Base-by-base conservation (phyloP, 2,113 vertebrate genomes). In the Catharus bicknelli region DNA sequence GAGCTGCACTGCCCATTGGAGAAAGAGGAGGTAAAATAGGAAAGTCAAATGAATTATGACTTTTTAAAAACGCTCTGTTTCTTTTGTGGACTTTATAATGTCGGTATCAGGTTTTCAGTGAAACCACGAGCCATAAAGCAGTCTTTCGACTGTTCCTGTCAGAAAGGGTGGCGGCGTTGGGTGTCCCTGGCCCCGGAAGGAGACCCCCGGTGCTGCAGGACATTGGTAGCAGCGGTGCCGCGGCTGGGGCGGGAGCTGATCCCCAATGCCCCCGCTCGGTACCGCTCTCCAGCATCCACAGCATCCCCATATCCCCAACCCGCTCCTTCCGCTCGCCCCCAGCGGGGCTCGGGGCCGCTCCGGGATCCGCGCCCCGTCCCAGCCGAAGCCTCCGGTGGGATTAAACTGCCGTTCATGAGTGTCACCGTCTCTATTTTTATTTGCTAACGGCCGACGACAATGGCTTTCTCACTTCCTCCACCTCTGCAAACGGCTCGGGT, bases 161-260 rank as follows among this genome's bases (percentile, higher is more conserved):
- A 13, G 15, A 16, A 30, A 32, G 21, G 8, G 43, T 2, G 50
- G 22, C 1, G 43, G 10, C 17, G 4, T 0, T 0, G 64, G 38
- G 4, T 3, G 59, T 16, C 6, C 40, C 34, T 1, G 67, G 26
- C 70, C 22, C 4, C 34, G 12, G 66, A 4, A 8, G 8, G 22
- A 22, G 18, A 4, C 22, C 17, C 13, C 36, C 30, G 7, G 1
- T 14, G 57, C 68, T 3, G 78, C 90, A 14, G 58, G 17, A 4
- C 8, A 2, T 12, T 15, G 0, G 32, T 43, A 19, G 67, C 43
- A 66, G 67, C 13, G 17, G 26, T 9, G 57, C 29, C 10, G 48
- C 40, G 25, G 25, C 36, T 30, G 20, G 34, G 83, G 21, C 22
- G 34, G 82, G 18, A 27, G 86, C 76, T 29, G 7, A 3, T 7